Evolutionary conservation across 2,888 invertebrate genomes (phyloP), one percentile per base, ranked within the genome.

Genomic region (Drepana falcataria): DNA sequence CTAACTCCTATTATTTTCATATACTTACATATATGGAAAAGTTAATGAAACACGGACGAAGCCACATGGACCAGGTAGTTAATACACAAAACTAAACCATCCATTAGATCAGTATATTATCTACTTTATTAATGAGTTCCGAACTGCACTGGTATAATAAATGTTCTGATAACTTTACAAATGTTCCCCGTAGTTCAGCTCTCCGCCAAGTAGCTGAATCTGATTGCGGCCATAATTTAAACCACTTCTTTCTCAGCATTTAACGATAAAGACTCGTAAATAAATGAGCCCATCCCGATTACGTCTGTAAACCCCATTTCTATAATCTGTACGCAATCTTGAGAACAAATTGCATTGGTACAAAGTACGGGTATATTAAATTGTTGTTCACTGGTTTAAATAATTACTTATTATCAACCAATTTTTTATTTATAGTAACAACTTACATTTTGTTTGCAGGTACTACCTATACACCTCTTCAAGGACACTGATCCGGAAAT

Each of bases 291-390:
- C 58, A 60, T 55, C 59, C 58, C 52, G 53, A 53, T 60, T 57
- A 59, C 54, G 60, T 35, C 57, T 55, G 57, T 59, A 65, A 64
- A 63, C 66, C 69, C 65, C 65, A 65, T 72, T 75, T 69, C 64
- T 69, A 64, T 69, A 69, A 65, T 69, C 9, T 9, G 44, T 9
- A 73, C 68, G 68, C 65, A 73, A 76, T 79, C 77, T 68, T 56
- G 56, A 55, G 69, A 72, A 79, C 76, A 76, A 81, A 83, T 83
- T 74, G 75, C 77, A 70, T 68, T 71, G 62, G 65, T 55, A 67
- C 58, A 57, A 56, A 63, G 65, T 55, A 67, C 58, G 57, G 56
- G 58, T 62, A 63, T 75, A 77, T 81, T 68, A 69, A 73, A 80
- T 48, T 73, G 71, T 69, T 70, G 66, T 69, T 65, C 55, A 48